Conservation (phyloP, 1,140 invertebrate genomes). For the Limonius californicus region DNA sequence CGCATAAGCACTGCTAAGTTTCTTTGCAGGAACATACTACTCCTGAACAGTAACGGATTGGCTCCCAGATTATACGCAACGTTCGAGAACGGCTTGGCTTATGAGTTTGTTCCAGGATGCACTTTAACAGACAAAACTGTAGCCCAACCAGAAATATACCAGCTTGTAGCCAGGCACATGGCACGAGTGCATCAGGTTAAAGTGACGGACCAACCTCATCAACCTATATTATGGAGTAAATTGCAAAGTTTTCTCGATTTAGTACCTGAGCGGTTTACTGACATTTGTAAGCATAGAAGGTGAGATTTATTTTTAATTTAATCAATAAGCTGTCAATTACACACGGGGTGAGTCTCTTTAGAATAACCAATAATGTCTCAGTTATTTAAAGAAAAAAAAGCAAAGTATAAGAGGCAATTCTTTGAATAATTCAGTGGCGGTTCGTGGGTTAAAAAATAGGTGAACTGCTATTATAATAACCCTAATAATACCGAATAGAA, state of each 20-base stretch:
- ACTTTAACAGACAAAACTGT: conserved; percentile 71
- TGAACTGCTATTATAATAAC: too few relatives aligned
- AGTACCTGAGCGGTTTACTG: conserved; percentile 62
- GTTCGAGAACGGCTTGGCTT: conserved; percentile 92
- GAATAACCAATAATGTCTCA: too few relatives aligned
- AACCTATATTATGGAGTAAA: conserved; percentile 71
- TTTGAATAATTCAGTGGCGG: too few relatives aligned
- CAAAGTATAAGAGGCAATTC: too few relatives aligned
- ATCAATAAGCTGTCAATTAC: too few relatives aligned
- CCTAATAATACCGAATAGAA: too few relatives aligned
- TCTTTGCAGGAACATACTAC: conserved; percentile 60
- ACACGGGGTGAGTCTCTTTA: too few relatives aligned
- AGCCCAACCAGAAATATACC: conserved; percentile 65
- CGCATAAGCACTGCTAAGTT: too few relatives aligned
- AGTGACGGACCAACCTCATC: conserved; percentile 44
- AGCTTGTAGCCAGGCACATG: conserved; percentile 72
- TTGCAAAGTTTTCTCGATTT: conserved; percentile 69
- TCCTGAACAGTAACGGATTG: conserved; percentile 69
- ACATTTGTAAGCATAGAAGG: conserved; percentile 61
- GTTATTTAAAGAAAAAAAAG: too few relatives aligned
- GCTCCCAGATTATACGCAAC: conserved; percentile 85
- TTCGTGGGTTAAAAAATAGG: too few relatives aligned
- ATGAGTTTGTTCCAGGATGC: conserved; percentile 84
- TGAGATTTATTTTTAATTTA: too few relatives aligned
- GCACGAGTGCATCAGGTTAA: conserved; percentile 73